These are phyloP conservation scores for Gisinianus flammeolus DNA, from an alignment of 2,888 invertebrate genomes.

Conservation along the genomic window DNA sequence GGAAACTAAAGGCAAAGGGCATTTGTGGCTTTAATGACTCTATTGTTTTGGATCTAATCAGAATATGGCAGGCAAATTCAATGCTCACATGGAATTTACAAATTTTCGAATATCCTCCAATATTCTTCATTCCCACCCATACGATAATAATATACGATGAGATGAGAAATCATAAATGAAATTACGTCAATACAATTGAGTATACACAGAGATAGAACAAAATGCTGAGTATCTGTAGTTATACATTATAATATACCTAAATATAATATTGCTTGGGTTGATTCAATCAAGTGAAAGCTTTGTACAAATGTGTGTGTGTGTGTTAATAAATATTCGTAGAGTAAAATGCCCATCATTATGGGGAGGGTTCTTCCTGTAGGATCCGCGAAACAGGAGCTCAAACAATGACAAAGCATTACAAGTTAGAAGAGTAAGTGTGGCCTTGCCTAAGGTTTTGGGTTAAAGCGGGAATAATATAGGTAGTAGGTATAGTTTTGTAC, in stretches of 20 bases:
- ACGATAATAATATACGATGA: too few species aligned
- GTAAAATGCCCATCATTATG: neutral
- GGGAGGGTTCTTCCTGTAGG: neutral
- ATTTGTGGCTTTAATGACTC: slow-evolving; percentile 28
- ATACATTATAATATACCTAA: too few species aligned
- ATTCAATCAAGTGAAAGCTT: neutral
- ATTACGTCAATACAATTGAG: neutral
- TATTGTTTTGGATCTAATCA: slow-evolving; percentile 27
- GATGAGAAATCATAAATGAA: too few species aligned
- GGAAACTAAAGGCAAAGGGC: neutral
- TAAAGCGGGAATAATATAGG: neutral
- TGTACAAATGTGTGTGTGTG: too few species aligned
- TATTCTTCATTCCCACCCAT: too few species aligned
- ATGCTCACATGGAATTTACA: slow-evolving; percentile 17
- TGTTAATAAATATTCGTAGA: too few species aligned
- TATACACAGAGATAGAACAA: too few species aligned
- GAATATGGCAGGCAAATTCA: slow-evolving; percentile 10
- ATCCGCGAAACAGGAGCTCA: neutral
- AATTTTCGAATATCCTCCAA: slow-evolving; percentile 12
- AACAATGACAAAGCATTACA: neutral
- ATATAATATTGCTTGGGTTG: neutral
- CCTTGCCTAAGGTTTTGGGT: neutral
- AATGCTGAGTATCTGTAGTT: too few species aligned
- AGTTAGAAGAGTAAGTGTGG: neutral
- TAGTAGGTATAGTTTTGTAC: neutral